phyloP scores from a whole-genome alignment of 2,113 vertebrate genomes.

The Dicaeum eximium region DNA sequence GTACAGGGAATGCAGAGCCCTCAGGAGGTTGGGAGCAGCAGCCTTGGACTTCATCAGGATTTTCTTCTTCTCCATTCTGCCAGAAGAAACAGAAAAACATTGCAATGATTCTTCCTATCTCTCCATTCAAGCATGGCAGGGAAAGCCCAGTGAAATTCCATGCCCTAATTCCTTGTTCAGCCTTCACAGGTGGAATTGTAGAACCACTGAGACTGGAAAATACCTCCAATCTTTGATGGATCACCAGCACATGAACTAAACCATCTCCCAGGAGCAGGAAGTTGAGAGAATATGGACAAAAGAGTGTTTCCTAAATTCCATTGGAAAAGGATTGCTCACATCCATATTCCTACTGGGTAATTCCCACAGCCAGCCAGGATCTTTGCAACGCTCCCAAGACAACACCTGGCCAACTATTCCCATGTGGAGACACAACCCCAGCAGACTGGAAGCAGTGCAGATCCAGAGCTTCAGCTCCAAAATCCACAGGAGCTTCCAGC shows the following conservation, averaged over 20 bases:
- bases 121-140: neutral
- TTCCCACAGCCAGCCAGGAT: neutral
- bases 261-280: neutral
- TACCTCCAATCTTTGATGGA: neutral
- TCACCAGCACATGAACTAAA: neutral
- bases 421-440: accelerated
- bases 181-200: neutral
- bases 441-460: accelerated
- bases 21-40: constrained; percentile 64
- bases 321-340: neutral
- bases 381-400: neutral
- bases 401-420: neutral
- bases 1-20: constrained; percentile 56
- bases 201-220: neutral
- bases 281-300: neutral
- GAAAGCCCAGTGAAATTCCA: neutral
- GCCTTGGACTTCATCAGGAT: constrained; percentile 63
- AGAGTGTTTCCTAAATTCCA: accelerated
- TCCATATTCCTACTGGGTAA: neutral
- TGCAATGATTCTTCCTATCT: neutral
- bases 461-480: neutral
- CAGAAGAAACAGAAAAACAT: neutral
- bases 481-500: neutral
- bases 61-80: constrained; percentile 68
- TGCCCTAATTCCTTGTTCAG: neutral